Evolutionary conservation across 2,113 vertebrate species (phyloP), one percentile per base, ranked within the genome.

Genomic region (Platycercus adscitus): DNA sequence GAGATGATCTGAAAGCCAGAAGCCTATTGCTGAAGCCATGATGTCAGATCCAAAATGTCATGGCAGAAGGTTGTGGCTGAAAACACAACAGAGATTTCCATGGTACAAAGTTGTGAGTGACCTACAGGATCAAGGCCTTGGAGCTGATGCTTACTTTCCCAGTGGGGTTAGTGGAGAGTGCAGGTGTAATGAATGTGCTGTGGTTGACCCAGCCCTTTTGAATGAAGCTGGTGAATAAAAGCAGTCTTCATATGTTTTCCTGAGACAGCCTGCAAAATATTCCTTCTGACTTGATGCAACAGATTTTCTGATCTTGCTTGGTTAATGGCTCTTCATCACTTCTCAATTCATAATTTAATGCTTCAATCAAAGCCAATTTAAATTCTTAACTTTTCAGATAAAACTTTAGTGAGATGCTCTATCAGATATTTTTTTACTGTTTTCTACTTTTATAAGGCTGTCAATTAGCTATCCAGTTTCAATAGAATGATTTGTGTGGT

Each of bases 381-480:
- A 97, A 92, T 94, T 96, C 53, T 96, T 97, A 89, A 91, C 73
- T 94, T 93, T 82, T 95, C 94, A 94, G 82, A 92, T 95, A 94
- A 95, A 93, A 96, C 80, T 96, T 96, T 69, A 69, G 95, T 23
- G 95, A 97, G 90, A 77, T 91, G 84, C 61, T 92, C 29, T 88
- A 94, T 97, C 90, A 95, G 86, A 90, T 94, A 84, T 91, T 96
- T 97, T 93, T 93, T 91, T 95, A 89, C 56, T 66, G n/a, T 83
- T 93, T 88, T 90, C 86, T 80, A 47, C 72, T 90, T 84, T 87
- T 78, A 55, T 95, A 87, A 86, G 44, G 75, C 91, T 96, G 94
- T 93, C 96, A 95, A 88, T 95, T 95, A 93, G 84, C 60, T 55
- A 65, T 87, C 53, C 76, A 58, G 35, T 92, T 95, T 87, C 91